phyloP scores from a whole-genome alignment of 1,140 invertebrate species.

The Apis florea region DNA sequence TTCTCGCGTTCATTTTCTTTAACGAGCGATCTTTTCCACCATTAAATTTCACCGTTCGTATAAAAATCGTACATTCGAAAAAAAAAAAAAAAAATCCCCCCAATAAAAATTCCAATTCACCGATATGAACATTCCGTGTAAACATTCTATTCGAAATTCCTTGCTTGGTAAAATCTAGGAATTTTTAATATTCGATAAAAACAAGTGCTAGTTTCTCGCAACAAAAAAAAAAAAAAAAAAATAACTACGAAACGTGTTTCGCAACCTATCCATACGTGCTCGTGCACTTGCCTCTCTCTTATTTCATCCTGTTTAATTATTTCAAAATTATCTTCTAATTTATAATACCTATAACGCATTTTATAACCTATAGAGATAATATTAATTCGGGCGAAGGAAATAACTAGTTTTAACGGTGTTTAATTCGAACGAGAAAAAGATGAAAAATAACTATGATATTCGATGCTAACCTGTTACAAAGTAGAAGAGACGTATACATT shows the following conservation, averaged over 20 bases:
- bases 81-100: not conserved
- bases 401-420: not conserved
- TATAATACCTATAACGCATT: not conserved
- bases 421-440: not conserved
- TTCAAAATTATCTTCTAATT: not conserved
- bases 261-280: not conserved
- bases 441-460: not conserved
- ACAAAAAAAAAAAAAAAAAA: too few species aligned
- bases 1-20: not conserved
- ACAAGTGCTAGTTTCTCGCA: not conserved
- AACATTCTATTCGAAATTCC: not conserved
- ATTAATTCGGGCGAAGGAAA: not conserved
- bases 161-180: not conserved
- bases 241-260: not conserved
- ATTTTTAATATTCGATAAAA: constrained; percentile 2
- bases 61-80: not conserved
- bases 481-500: too few species aligned
- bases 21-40: not conserved
- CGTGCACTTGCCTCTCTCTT: not conserved
- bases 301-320: not conserved
- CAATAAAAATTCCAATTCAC: not conserved
- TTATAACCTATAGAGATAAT: not conserved
- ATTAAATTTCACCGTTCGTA: not conserved
- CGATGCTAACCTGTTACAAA: not conserved
- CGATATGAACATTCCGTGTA: not conserved